These are phyloP conservation scores for Anguilla japonica DNA, from an alignment of 2,113 vertebrate species.

Conservation along the genomic window DNA sequence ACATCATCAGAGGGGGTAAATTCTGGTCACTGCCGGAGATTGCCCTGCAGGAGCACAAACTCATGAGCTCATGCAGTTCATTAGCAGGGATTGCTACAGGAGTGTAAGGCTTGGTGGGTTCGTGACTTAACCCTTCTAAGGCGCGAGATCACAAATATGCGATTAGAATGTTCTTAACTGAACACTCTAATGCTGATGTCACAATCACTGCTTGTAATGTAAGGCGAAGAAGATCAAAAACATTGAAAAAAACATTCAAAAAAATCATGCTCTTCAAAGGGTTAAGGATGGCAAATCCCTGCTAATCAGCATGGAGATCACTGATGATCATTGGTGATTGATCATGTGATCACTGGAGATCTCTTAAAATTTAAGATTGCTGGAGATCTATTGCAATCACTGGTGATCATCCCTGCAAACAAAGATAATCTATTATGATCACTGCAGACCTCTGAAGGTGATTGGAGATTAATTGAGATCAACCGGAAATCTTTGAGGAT, in stretches of 20 bases:
- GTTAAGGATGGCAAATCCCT: slow-evolving; percentile 5
- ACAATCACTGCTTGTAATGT: no score
- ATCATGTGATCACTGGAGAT: neutral
- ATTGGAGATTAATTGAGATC: neutral
- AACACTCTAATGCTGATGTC: no score
- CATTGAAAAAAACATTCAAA: no score
- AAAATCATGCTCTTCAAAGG: no score
- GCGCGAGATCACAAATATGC: no score
- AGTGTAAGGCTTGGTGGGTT: neutral
- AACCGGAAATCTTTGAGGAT: neutral
- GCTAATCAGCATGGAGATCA: neutral
- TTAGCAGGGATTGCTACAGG: neutral
- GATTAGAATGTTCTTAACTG: no score
- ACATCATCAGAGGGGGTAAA: slow-evolving; percentile 39
- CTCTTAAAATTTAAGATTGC: neutral
- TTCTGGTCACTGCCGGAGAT: slow-evolving; percentile 30
- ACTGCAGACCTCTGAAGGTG: no score
- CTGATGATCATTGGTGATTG: neutral
- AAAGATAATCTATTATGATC: no score
- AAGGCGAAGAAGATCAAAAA: no score
- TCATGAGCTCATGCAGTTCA: neutral
- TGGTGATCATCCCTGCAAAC: no score
- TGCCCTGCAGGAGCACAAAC: slow-evolving; percentile 26
- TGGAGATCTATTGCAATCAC: neutral
- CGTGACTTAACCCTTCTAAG: no score